Evolutionary conservation across 2,113 vertebrate species (phyloP), one percentile per base, ranked within the genome.

Genomic region (Xenus cinereus): DNA sequence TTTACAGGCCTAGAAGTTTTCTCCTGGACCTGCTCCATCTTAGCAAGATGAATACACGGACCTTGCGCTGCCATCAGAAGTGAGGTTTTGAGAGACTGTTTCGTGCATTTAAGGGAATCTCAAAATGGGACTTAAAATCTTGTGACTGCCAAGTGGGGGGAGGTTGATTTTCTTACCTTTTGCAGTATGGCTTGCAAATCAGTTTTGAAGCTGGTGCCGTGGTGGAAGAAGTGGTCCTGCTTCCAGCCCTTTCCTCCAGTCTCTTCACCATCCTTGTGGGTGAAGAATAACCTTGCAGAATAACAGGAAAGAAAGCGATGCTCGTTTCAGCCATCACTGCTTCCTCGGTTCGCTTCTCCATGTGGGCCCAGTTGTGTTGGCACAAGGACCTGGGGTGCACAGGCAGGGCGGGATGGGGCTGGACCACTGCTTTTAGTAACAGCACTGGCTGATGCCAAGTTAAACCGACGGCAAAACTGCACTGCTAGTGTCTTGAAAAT

Each of bases 1-100:
- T 90, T 90, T 66, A 41, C 51, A 74, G n/a, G 39, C 39, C 21
- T 60, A 76, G 66, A 56, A 84, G 7, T 90, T 91, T 95, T 84
- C n/a, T 74, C 11, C 24, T 74, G 76, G 35, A 60, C 51, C 84
- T 84, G 17, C 41, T 68, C 43, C 10, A 7, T 53, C 41, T 91
- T 85, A 62, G 60, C 56, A 84, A 57, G 53, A 64, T 28, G 45
- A 79, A 35, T 51, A 37, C 11, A 5, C 22, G 12, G 32, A 59
- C 43, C 62, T 84, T 39, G 14, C 3, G 22, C 48, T 91, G 27
- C 32, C n/a, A 35, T 32, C 27, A 71, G 68, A 59, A 4, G 1
- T 41, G 54, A 74, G 35, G 19, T n/a, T 87, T 85, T 87, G 54
- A 62, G 79, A 43, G 59, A 10, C 27, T 91, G 22, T 83, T 87